These are phyloP conservation scores for Pollicipes pollicipes DNA, from an alignment of 1,140 invertebrate species.

Conservation along the genomic window DNA sequence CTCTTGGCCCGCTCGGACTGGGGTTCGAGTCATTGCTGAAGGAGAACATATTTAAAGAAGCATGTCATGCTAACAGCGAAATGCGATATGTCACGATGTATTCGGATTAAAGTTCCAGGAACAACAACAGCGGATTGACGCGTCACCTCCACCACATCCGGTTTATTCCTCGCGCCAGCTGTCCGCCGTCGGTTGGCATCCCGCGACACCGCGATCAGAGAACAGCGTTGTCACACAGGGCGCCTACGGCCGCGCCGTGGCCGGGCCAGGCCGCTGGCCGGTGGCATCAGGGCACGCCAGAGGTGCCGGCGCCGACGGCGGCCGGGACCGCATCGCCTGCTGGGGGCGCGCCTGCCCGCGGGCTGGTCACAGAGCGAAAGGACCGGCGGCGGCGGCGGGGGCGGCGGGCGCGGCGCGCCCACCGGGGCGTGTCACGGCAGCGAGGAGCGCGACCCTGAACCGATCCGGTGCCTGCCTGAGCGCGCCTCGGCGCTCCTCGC, in stretches of 20 bases:
- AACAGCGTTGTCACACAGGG: neutral
- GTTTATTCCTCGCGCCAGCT: neutral
- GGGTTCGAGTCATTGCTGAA: no score
- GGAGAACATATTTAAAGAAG: neutral
- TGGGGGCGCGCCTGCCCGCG: no score
- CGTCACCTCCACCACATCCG: neutral
- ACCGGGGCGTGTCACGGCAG: neutral
- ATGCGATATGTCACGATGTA: neutral
- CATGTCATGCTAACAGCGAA: neutral
- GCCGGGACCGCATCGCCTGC: no score
- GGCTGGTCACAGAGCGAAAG: neutral
- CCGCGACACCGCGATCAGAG: neutral
- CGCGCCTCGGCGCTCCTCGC: neutral
- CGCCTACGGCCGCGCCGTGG: neutral
- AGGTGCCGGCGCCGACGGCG: no score
- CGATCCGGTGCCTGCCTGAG: neutral
- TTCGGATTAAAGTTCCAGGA: neutral
- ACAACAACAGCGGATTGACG: neutral
- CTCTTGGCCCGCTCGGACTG: no score
- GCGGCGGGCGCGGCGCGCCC: no score
- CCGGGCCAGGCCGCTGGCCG: no score
- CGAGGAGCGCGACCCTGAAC: neutral
- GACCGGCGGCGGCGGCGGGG: no score
- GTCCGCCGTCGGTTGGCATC: neutral
- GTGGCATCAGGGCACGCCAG: no score